phyloP scores from a whole-genome alignment of 2,113 vertebrate species.

The Girardinichthys multiradiatus region DNA sequence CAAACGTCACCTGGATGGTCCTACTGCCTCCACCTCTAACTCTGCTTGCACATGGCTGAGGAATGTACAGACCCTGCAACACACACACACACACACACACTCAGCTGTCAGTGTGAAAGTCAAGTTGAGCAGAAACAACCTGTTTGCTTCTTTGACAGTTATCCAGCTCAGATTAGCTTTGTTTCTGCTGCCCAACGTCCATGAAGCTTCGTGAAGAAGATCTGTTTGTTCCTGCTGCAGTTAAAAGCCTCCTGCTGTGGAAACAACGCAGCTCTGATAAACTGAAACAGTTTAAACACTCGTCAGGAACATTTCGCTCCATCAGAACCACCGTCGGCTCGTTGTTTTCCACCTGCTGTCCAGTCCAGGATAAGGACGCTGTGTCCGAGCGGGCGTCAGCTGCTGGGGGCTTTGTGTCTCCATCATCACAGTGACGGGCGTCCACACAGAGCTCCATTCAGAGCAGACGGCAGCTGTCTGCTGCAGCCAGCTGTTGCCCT shows the following conservation, averaged over 20 bases:
- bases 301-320: too few relatives aligned
- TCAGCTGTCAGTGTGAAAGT: too few relatives aligned
- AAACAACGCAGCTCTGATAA: too few relatives aligned
- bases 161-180: too few relatives aligned
- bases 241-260: too few relatives aligned
- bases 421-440: conserved; percentile 30
- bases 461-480: conserved; percentile 30
- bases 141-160: too few relatives aligned
- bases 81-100: conserved; percentile 14
- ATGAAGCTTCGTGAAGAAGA: too few relatives aligned
- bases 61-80: conserved; percentile 42
- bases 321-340: neutral
- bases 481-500: conserved; percentile 28
- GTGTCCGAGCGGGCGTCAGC: conserved; percentile 42
- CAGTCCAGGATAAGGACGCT: conserved; percentile 7
- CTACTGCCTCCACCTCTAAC: conserved; percentile 38
- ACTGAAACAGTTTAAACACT: too few relatives aligned
- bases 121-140: too few relatives aligned
- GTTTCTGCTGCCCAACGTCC: too few relatives aligned
- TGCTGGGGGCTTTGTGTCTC: conserved; percentile 50
- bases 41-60: conserved; percentile 39
- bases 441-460: conserved; percentile 40
- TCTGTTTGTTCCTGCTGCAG: too few relatives aligned
- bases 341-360: conserved; percentile 6
- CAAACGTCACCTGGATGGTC: too few relatives aligned